Evolutionary conservation across 2,113 vertebrate species (phyloP).

Genomic region (Cyprinodon tularosa): DNA sequence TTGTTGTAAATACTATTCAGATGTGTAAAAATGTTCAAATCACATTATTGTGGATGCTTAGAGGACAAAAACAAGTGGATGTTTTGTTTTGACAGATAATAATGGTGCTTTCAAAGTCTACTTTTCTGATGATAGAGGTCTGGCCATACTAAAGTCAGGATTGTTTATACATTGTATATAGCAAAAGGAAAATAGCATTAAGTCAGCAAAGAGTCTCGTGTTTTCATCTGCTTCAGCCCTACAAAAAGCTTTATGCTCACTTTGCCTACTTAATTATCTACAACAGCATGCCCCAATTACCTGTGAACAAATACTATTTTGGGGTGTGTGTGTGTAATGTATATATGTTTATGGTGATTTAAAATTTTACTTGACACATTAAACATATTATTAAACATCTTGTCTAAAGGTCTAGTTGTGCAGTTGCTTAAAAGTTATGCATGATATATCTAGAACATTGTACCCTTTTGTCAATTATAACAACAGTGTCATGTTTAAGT

Average conservation of each 20-base stretch:
- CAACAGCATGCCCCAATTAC: slow-evolving; percentile 68
- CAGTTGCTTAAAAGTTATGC: slow-evolving; percentile 61
- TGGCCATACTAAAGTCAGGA: slow-evolving; percentile 31
- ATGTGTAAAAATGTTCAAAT: slow-evolving; percentile 30
- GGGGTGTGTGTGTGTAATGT: slow-evolving; percentile 49
- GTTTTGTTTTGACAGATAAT: slow-evolving; percentile 34
- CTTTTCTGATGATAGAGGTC: slow-evolving; percentile 39
- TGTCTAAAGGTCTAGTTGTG: slow-evolving; percentile 67
- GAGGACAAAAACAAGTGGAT: slow-evolving; percentile 27
- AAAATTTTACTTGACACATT: slow-evolving; percentile 61
- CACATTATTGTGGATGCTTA: slow-evolving; percentile 35
- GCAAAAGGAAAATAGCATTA: slow-evolving; percentile 40
- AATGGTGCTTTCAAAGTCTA: slow-evolving; percentile 54
- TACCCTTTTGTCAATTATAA: slow-evolving; percentile 59
- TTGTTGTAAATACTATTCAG: slow-evolving; percentile 52
- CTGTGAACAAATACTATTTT: slow-evolving; percentile 49
- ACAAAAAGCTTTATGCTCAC: slow-evolving; percentile 35
- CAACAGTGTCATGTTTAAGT: slow-evolving; percentile 48
- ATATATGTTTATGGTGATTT: slow-evolving; percentile 55
- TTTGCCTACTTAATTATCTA: slow-evolving; percentile 35
- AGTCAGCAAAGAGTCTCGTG: slow-evolving; percentile 41
- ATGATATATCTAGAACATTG: slow-evolving; percentile 70
- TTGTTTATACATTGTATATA: slow-evolving; percentile 60
- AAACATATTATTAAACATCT: slow-evolving; percentile 58
- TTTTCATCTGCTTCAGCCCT: slow-evolving; percentile 34